Evolutionary conservation across 2,113 vertebrate species (phyloP).

Genomic region (Scomber japonicus): DNA sequence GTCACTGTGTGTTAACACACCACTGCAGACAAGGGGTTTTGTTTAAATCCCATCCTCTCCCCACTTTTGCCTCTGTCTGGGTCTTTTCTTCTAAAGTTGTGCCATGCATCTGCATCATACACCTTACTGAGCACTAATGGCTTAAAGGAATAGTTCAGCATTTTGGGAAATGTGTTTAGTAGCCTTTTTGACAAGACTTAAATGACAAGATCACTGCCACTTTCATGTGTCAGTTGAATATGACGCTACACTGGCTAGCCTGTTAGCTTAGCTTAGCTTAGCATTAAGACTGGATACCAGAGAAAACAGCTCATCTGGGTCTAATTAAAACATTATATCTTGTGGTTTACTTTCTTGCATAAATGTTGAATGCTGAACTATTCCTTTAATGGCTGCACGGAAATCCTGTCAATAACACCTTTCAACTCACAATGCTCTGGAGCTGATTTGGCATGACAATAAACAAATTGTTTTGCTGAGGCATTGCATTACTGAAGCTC

Average conservation of each 20-base stretch:
- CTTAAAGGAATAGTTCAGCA: constrained; percentile 23
- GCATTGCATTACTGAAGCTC: constrained; percentile 47
- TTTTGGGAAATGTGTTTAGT: constrained; percentile 1
- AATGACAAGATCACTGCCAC: background rate
- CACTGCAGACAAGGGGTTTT: constrained; percentile 30
- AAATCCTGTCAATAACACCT: constrained; percentile 42
- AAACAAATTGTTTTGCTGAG: constrained; percentile 73
- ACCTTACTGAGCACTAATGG: constrained; percentile 11
- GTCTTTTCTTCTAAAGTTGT: constrained; percentile 13
- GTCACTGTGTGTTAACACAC: constrained; percentile 30
- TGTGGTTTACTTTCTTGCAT: background rate
- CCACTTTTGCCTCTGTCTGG: constrained; percentile 16
- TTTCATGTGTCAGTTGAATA: background rate
- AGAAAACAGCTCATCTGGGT: background rate
- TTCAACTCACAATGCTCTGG: constrained; percentile 46
- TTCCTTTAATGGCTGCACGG: constrained; percentile 14
- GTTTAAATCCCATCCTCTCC: constrained; percentile 12
- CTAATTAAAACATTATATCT: background rate
- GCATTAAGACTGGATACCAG: background rate
- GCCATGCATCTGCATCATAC: background rate
- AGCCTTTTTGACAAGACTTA: background rate
- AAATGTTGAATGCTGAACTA: constrained; percentile 15
- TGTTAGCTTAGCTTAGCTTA: background rate
- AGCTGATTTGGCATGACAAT: constrained; percentile 70
- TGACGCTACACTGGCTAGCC: background rate